Evolutionary conservation across 2,797 vertebrate species (phyloP).

Genomic region (Chlorospingus flavigularis): DNA sequence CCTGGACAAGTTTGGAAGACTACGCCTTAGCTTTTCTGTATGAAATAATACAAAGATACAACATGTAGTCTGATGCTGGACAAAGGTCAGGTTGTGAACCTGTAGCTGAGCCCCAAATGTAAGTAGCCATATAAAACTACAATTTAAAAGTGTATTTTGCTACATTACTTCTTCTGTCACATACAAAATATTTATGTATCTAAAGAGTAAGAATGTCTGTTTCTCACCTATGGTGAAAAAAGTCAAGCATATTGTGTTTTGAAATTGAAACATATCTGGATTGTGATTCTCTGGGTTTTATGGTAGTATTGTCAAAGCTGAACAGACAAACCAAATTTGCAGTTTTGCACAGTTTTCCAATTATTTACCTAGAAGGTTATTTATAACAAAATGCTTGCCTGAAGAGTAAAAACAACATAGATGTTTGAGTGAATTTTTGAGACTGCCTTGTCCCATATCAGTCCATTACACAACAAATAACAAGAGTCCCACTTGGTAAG

Average conservation of each 20-base stretch:
- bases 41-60: conserved; percentile 35
- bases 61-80: neutral
- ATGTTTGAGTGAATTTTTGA: neutral
- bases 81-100: neutral
- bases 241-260: neutral
- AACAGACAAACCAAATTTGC: neutral
- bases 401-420: neutral
- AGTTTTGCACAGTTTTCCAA: neutral
- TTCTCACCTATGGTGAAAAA: neutral
- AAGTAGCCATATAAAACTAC: neutral
- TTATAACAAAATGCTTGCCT: neutral
- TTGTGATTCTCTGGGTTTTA: neutral
- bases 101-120: accelerated
- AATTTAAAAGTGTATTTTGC: neutral
- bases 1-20: conserved; percentile 97
- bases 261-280: neutral
- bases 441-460: neutral
- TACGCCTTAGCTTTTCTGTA: conserved; percentile 94
- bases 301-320: neutral
- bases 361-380: neutral
- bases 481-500: neutral
- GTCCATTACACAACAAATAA: neutral
- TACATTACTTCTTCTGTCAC: neutral
- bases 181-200: neutral
- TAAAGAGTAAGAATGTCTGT: neutral